Percentiles rank a stretch among this genome's conserved stretches.
These are phyloP conservation scores for Rhyzopertha dominica DNA, from an alignment of 1,140 invertebrate genomes.

Conservation along the genomic window DNA sequence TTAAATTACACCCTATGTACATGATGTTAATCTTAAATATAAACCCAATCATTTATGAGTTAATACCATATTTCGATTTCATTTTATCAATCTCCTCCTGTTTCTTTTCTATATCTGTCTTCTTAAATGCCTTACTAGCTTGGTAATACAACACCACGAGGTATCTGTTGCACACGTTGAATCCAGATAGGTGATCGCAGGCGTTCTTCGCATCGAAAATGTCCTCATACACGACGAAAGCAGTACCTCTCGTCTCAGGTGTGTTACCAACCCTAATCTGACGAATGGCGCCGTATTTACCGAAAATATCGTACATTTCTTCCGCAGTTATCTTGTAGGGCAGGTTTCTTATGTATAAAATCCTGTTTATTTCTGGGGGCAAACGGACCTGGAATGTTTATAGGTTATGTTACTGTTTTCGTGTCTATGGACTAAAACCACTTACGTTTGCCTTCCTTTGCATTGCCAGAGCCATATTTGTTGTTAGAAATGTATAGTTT, in stretches of 20 bases:
- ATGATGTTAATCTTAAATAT: too few relatives aligned
- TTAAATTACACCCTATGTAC: too few relatives aligned
- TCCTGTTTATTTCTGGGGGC: constrained; percentile 97
- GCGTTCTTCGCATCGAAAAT: constrained; percentile 99
- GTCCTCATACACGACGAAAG: constrained; percentile 99
- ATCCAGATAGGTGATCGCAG: constrained; percentile 97
- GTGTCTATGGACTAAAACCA: constrained; percentile 19
- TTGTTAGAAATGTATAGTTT: too few relatives aligned
- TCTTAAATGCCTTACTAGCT: constrained; percentile 92
- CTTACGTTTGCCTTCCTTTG: constrained; percentile 58
- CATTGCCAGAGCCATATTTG: constrained; percentile 56
- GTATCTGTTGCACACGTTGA: constrained; percentile 98
- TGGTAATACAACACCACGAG: constrained; percentile 97
- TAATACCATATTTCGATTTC: constrained; percentile 86
- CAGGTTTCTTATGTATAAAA: constrained; percentile 94
- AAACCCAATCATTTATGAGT: constrained; percentile 40
- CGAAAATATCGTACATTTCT: constrained; percentile 99
- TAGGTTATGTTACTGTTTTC: constrained; percentile 16
- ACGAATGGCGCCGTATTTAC: constrained; percentile 98
- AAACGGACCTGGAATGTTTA: constrained; percentile 81
- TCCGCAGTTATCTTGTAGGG: constrained; percentile 99
- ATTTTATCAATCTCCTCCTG: constrained; percentile 95
- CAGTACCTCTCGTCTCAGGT: constrained; percentile 94
- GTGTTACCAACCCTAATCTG: constrained; percentile 99
- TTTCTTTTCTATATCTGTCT: constrained; percentile 95